These are phyloP conservation scores for Myotis lucifugus DNA, from an alignment of 2,113 vertebrate genomes.

Conservation along the genomic window DNA sequence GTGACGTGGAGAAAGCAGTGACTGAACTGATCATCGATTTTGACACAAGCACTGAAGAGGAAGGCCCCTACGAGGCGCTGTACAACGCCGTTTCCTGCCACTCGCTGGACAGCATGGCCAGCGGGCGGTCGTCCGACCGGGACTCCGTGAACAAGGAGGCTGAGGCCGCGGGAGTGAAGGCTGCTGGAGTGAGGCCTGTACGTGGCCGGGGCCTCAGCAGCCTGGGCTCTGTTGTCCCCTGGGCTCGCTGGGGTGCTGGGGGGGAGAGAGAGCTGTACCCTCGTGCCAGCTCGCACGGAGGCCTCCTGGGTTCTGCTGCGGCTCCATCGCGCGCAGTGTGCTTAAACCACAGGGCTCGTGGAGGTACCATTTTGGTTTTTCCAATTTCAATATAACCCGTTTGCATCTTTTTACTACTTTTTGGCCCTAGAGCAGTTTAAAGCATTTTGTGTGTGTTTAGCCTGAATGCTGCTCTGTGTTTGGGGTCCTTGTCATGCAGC, in stretches of 20 bases:
- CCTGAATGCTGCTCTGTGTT: background rate
- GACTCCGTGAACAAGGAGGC: constrained; percentile 90
- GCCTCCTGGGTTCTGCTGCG: background rate
- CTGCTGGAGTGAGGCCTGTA: constrained; percentile 85
- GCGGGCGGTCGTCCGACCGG: constrained; percentile 93
- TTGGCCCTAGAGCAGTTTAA: background rate
- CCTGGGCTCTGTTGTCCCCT: background rate
- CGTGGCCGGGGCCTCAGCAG: background rate
- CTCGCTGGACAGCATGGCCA: constrained; percentile 95
- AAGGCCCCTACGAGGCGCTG: constrained; percentile 94
- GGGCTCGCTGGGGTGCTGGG: background rate
- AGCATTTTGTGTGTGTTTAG: background rate
- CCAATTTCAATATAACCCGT: background rate
- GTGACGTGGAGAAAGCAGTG: constrained; percentile 89
- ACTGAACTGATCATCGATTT: constrained; percentile 90
- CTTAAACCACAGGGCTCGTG: background rate
- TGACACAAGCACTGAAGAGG: constrained; percentile 87
- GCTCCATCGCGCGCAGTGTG: background rate
- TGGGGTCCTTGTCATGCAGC: background rate
- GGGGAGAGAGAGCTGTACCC: background rate
- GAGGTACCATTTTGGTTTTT: background rate
- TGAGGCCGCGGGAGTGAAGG: constrained; percentile 80
- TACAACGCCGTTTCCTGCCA: constrained; percentile 96
- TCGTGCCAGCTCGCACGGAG: background rate
- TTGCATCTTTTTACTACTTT: background rate